A percentile compares a stretch with the other conserved stretches of the same genome.
Conservation (phyloP, 2,113 vertebrate genomes). For the Motacilla alba region DNA sequence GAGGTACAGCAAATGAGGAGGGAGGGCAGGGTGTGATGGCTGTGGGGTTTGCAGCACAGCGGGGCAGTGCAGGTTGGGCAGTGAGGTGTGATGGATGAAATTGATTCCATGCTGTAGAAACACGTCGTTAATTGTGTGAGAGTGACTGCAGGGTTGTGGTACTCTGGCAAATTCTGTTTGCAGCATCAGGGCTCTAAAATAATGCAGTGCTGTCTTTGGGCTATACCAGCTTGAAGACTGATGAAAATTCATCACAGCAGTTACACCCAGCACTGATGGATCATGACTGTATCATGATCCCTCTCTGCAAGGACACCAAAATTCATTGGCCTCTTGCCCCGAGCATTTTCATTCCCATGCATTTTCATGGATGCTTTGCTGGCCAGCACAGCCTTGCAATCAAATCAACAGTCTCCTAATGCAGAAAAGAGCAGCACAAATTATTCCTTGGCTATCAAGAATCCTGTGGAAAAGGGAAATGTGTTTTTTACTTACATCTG, state of each 20-base stretch:
- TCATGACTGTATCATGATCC: background rate
- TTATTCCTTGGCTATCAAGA: background rate
- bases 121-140: fast-evolving
- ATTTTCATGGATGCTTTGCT: background rate
- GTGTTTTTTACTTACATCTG: background rate
- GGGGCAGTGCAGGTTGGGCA: background rate
- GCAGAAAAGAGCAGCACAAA: background rate
- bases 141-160: background rate
- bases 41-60: background rate
- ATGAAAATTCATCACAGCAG: background rate
- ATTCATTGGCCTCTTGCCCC: background rate
- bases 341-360: background rate
- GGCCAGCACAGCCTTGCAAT: background rate
- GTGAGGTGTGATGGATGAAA: fast-evolving
- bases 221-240: background rate
- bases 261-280: background rate
- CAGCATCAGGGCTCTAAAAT: background rate
- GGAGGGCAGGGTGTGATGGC: background rate
- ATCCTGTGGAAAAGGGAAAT: background rate
- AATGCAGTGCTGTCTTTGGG: background rate
- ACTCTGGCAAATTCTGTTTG: background rate
- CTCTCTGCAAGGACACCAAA: background rate
- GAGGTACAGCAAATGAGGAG: conserved; percentile 73
- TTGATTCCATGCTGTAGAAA: fast-evolving
- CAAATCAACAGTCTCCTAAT: background rate